Base-by-base conservation (phyloP, 2,113 vertebrate species). In the Heterochromis multidens region DNA sequence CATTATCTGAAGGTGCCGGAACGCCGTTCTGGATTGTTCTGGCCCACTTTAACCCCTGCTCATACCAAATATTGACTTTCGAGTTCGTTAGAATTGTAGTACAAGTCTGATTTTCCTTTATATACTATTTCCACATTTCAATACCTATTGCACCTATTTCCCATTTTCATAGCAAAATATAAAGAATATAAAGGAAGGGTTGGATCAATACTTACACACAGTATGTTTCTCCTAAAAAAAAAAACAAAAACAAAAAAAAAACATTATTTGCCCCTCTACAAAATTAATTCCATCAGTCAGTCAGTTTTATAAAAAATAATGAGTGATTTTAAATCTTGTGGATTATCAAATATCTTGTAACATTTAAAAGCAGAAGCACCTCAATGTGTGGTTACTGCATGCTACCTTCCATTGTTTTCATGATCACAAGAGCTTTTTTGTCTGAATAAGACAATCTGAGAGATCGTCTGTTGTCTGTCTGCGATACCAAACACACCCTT, bases 41-140 rank as follows among this genome's bases (percentile, higher is more conserved):
- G 61, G 12, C 21, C 37, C 21, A 65, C 21, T 0, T 65, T 37
- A 23, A 37, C 2, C 33, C 21, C 2, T 1, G 0, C 21, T 65
- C 62, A 23, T 1, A 65, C 62, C 33, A 65, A 40, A 65, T 40
- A 65, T 65, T 23, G 62, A 65, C 62, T 40, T 65, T 65, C 11
- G 33, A 65, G 62, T 65, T 65, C 0, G 6, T 65, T 40, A 65
- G 33, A 65, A 65, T 40, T 65, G 62, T 23, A 65, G n/a, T n/a
- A n/a, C 21, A 1, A 40, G 62, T 65, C 14, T 70, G 12, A 27
- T 27, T 70, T 27, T 4, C 8, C 14, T 25, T 40, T 27, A 2
- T 46, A 27, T 46, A 70, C 37, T 46, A 27, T 46, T 27, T 70
- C 65, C 23, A 70, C 25, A 27, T 40, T 40, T 40, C 37, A 40